phyloP scores from a whole-genome alignment of 2,797 vertebrate species.

The Melanotaenia boesemani region DNA sequence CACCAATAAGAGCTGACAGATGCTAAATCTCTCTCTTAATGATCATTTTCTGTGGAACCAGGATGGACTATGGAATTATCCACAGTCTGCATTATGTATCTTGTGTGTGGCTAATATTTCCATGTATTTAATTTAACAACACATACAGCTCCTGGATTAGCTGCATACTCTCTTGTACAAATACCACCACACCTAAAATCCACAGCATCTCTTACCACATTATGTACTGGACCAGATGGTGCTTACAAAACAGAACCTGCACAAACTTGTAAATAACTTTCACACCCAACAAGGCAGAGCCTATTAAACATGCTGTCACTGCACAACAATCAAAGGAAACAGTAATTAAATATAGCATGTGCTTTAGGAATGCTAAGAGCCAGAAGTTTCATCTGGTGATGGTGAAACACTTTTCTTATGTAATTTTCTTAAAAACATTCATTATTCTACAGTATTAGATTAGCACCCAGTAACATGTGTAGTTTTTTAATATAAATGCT shows the following conservation, averaged over 20 bases:
- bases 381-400: conserved; percentile 7
- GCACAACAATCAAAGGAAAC: conserved; percentile 12
- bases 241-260: conserved; percentile 34
- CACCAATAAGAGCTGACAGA: no score
- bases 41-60: no score
- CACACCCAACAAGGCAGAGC: conserved; percentile 41
- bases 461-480: not conserved
- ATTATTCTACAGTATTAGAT: not conserved
- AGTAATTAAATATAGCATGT: conserved; percentile 21
- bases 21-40: no score
- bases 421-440: conserved; percentile 11
- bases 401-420: conserved; percentile 10
- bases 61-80: no score
- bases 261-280: conserved; percentile 41
- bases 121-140: not conserved
- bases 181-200: conserved; percentile 34
- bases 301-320: conserved; percentile 43
- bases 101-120: not conserved
- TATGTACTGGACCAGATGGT: conserved; percentile 9
- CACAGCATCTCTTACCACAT: not conserved
- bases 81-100: not conserved
- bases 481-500: conserved; percentile 2
- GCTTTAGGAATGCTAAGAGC: conserved; percentile 11
- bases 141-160: conserved; percentile 16
- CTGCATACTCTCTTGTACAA: conserved; percentile 21